phyloP scores from a whole-genome alignment of 2,888 invertebrate species.

The Parnassius smintheus region DNA sequence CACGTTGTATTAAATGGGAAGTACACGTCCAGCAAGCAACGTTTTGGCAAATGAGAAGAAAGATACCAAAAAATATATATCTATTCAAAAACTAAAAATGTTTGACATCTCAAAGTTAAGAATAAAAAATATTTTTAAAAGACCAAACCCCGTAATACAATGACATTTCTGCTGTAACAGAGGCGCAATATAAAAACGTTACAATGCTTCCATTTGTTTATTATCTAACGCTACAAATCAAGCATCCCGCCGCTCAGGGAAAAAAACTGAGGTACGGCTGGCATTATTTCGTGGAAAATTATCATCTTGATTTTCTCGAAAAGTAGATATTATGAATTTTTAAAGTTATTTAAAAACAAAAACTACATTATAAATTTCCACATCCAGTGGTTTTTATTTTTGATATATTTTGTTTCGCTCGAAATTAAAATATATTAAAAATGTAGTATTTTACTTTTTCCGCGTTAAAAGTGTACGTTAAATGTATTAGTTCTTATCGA shows the following conservation, averaged over 20 bases:
- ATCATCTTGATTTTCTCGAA: conserved; percentile 75
- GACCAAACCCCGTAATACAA: conserved; percentile 3
- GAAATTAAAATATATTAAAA: too few species aligned
- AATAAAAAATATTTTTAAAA: background rate
- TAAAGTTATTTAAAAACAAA: conserved; percentile 7
- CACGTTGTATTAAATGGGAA: too few species aligned
- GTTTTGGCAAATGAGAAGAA: too few species aligned
- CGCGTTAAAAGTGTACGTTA: too few species aligned
- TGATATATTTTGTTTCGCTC: too few species aligned
- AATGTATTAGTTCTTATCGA: too few species aligned
- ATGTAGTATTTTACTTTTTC: too few species aligned
- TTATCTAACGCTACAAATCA: conserved; percentile 78
- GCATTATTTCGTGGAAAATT: conserved; percentile 79
- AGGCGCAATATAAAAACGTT: conserved; percentile 49
- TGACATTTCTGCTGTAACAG: conserved; percentile 50
- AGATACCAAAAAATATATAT: too few species aligned
- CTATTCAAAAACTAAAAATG: too few species aligned
- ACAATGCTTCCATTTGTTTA: conserved; percentile 76
- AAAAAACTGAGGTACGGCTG: conserved; percentile 77
- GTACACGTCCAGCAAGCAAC: too few species aligned
- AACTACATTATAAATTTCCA: background rate
- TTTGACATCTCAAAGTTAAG: background rate
- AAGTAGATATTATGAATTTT: conserved; percentile 40
- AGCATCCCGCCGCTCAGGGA: conserved; percentile 42
- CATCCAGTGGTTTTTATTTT: too few species aligned